phyloP scores from a whole-genome alignment of 2,113 vertebrate genomes.

The Neofelis nebulosa region DNA sequence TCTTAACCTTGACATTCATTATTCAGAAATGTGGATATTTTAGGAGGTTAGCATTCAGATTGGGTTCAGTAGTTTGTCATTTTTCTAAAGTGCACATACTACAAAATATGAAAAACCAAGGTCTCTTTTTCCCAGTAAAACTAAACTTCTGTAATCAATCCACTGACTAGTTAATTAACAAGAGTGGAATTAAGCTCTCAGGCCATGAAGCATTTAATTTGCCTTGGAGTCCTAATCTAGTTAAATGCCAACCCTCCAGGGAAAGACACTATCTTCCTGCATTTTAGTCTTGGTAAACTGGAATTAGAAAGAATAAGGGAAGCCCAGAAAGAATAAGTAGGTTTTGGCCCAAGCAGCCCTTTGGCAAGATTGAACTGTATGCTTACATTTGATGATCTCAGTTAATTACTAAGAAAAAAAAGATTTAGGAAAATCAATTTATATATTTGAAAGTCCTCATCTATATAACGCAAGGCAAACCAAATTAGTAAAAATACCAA shows the following conservation, averaged over 20 bases:
- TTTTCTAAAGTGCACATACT: neutral
- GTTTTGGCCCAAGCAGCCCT: neutral
- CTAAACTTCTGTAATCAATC: constrained; percentile 14
- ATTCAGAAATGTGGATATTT: neutral
- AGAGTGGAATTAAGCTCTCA: neutral
- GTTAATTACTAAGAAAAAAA: neutral
- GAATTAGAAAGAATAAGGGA: constrained; percentile 12
- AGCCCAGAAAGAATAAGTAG: neutral
- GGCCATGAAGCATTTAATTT: constrained; percentile 49
- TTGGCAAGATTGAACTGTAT: neutral
- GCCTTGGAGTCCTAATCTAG: constrained; percentile 8
- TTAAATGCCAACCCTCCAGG: constrained; percentile 26
- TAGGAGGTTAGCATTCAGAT: neutral
- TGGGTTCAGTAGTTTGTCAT: neutral
- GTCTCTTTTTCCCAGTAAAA: neutral
- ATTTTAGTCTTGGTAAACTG: neutral
- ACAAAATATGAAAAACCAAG: neutral
- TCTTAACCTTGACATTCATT: neutral
- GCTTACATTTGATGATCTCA: neutral
- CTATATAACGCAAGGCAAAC: neutral
- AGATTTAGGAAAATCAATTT: neutral
- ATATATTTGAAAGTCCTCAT: neutral
- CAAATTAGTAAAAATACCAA: neutral
- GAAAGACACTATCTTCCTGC: neutral
- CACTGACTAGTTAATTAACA: constrained; percentile 51